phyloP scores from a whole-genome alignment of 2,797 vertebrate species.

The Brachyrhaphis roseni region DNA sequence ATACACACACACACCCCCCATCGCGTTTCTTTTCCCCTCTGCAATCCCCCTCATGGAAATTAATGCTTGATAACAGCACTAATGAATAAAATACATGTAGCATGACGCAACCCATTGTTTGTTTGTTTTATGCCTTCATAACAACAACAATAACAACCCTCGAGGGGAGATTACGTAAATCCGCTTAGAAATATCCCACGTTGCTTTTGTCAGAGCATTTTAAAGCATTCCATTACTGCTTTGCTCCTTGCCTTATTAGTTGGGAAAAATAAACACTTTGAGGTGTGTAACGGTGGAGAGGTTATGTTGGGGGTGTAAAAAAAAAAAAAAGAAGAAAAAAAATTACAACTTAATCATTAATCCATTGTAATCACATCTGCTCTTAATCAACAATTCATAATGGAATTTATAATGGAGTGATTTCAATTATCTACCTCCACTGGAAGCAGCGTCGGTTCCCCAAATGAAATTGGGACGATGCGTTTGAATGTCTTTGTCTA shows the following conservation, averaged over 20 bases:
- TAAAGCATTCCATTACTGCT: constrained; percentile 14
- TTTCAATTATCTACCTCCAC: constrained; percentile 95
- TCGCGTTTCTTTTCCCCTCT: constrained; percentile 21
- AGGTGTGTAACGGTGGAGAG: constrained; percentile 83
- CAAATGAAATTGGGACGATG: constrained; percentile 95
- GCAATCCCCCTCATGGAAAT: constrained; percentile 24
- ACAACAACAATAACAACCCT: constrained; percentile 49
- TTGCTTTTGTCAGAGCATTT: constrained; percentile 26
- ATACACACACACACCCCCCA: constrained; percentile 25
- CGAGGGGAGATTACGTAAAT: constrained; percentile 63
- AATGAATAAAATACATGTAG: constrained; percentile 54
- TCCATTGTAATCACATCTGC: constrained; percentile 92
- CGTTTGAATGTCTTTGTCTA: constrained; percentile 88
- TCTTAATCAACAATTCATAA: constrained; percentile 97
- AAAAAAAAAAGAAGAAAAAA: constrained; percentile 53
- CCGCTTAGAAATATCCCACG: constrained; percentile 56
- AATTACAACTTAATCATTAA: constrained; percentile 87
- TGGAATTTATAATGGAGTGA: constrained; percentile 98
- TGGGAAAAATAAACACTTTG: constrained; percentile 41
- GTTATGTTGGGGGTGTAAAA: constrained; percentile 69
- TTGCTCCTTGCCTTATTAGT: constrained; percentile 5
- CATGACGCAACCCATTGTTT: constrained; percentile 59
- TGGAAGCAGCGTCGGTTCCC: constrained; percentile 82
- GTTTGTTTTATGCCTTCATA: constrained; percentile 43
- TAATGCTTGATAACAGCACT: constrained; percentile 47